Percentiles rank a stretch among this genome's conserved stretches.
phyloP scores from a whole-genome alignment of 2,113 vertebrate genomes.

The Boulengeromyrus knoepffleri region DNA sequence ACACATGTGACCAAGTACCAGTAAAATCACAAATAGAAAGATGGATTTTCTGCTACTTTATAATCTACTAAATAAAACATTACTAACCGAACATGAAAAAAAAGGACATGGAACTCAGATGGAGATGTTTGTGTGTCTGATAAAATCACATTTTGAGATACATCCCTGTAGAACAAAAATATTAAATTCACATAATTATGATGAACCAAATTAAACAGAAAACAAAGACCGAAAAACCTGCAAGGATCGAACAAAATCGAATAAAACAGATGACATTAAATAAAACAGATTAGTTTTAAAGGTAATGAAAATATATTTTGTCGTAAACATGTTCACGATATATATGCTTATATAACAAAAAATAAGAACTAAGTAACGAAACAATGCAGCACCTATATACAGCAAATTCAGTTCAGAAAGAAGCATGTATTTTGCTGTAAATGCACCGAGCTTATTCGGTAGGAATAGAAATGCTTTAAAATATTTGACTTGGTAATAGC shows the following conservation, averaged over 20 bases:
- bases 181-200: neutral
- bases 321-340: neutral
- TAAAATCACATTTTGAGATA: neutral
- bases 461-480: neutral
- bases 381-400: neutral
- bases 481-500: neutral
- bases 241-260: neutral
- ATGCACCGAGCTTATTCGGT: neutral
- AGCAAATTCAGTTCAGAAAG: neutral
- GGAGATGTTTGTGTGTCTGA: neutral
- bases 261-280: neutral
- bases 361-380: neutral
- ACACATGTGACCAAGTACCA: neutral
- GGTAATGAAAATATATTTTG: neutral
- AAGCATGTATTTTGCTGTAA: neutral
- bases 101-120: neutral
- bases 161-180: neutral
- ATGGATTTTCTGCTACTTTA: neutral
- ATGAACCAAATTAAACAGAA: neutral
- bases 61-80: neutral
- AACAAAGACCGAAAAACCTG: neutral
- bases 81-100: neutral
- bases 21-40: neutral
- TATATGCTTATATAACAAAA: neutral
- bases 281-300: neutral